Base-by-base conservation (phyloP, 2,113 vertebrate species). In the Natator depressus region DNA sequence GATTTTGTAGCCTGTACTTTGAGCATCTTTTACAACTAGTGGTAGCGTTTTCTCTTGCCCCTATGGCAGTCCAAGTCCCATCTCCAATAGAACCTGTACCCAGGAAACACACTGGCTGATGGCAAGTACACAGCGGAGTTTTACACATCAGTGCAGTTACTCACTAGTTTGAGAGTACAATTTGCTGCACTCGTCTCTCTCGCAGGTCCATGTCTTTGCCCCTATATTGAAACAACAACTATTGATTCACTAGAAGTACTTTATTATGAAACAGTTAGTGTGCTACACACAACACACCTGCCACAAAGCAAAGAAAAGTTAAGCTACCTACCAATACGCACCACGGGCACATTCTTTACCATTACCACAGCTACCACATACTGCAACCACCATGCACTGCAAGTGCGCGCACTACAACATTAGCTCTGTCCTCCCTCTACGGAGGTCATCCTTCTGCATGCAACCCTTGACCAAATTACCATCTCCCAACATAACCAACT, bases 401-500 rank as follows among this genome's bases (percentile, higher is more conserved):
- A 0, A 10, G 5, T 85, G 2, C 2, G 83, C 80, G 24, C 29
- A 35, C 3, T 7, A 59, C 25, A 29, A 11, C 7, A 2, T 17
- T 8, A 14, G 3, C 79, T 62, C 65, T 85, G 11, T 31, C 9
- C 29, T 89, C 57, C 14, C 29, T 54, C 47, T 1, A 2, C 4
- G 7, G 24, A 1, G 4, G 7, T 72, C 10, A 11, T 29, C 13
- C 81, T 31, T 91, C 54, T 79, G 49, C 79, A 75, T 42, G 38
- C 19, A 84, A 1, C 47, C 35, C 62, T 88, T 62, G 0, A 1
- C 53, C 51, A 80, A 81, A 25, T 19, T 0, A 0, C 16, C 3
- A 19, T 80, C 46, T 10, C 17, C 46, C 38, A 12, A 3, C 11
- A 11, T 72, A 3, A 3, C 69, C 35, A 86, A 31, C 55, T 8